Conservation (phyloP, 2,797 vertebrate species). For the Girardinus metallicus region DNA sequence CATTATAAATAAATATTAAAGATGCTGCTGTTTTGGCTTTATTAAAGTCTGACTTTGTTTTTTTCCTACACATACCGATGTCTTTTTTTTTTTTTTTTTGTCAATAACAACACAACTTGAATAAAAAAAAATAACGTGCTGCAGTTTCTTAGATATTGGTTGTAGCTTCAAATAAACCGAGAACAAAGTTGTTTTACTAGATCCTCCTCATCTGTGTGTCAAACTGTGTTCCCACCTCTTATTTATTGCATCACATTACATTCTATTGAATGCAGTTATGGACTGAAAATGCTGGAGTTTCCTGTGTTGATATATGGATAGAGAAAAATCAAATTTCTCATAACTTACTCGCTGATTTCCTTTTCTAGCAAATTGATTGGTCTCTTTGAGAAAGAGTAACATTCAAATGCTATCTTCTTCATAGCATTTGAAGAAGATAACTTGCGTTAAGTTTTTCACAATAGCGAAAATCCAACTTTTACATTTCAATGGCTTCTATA, state of each 20-base stretch:
- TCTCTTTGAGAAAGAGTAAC: not conserved
- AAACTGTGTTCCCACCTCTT: not conserved
- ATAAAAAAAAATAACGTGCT: not conserved
- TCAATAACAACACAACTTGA: not conserved
- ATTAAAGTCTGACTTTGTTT: slow-evolving; percentile 21
- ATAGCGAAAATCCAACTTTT: not conserved
- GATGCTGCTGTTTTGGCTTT: slow-evolving; percentile 15
- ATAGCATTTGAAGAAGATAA: not conserved
- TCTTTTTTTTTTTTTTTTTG: not conserved
- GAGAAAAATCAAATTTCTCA: not conserved
- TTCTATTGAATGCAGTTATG: not conserved
- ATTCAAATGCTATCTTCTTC: not conserved
- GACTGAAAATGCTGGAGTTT: not conserved
- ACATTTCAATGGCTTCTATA: not conserved
- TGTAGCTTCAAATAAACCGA: not conserved
- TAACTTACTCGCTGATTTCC: not conserved
- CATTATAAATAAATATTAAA: slow-evolving; percentile 21
- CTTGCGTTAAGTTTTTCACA: not conserved
- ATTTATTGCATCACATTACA: not conserved
- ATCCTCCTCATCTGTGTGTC: not conserved
- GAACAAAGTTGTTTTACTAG: too few relatives aligned
- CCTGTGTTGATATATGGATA: not conserved
- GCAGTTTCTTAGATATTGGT: not conserved
- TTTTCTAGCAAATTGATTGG: not conserved
- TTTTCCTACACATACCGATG: not conserved